These are phyloP conservation scores for Gallinago jamesoni DNA, from an alignment of 2,113 vertebrate genomes.

Conservation along the genomic window DNA sequence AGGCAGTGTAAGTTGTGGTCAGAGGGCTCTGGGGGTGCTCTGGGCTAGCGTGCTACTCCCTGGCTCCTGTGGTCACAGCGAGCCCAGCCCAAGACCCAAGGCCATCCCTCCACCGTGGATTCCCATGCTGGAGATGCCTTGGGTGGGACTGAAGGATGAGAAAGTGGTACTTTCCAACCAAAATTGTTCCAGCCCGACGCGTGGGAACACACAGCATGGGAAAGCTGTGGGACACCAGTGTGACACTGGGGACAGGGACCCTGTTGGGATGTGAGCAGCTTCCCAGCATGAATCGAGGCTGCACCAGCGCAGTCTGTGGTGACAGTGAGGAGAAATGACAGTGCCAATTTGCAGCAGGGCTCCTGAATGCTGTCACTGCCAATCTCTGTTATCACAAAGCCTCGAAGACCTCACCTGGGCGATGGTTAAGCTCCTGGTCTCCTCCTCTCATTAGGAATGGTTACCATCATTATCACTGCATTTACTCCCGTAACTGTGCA, in stretches of 20 bases:
- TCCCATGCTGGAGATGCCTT: background rate
- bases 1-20: background rate
- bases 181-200: background rate
- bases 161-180: background rate
- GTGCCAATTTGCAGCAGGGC: background rate
- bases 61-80: background rate
- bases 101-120: background rate
- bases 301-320: background rate
- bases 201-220: background rate
- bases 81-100: background rate
- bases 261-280: background rate
- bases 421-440: background rate
- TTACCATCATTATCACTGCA: background rate
- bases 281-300: rapidly evolving
- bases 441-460: background rate
- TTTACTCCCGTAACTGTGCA: background rate
- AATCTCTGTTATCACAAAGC: background rate
- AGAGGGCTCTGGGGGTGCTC: background rate
- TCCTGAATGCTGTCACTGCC: background rate
- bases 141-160: background rate
- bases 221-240: background rate
- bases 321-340: background rate
- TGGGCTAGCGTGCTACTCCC: background rate
- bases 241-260: background rate
- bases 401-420: background rate